Base-by-base conservation (phyloP, 2,113 vertebrate species). In the Craseonycteris thonglongyai region DNA sequence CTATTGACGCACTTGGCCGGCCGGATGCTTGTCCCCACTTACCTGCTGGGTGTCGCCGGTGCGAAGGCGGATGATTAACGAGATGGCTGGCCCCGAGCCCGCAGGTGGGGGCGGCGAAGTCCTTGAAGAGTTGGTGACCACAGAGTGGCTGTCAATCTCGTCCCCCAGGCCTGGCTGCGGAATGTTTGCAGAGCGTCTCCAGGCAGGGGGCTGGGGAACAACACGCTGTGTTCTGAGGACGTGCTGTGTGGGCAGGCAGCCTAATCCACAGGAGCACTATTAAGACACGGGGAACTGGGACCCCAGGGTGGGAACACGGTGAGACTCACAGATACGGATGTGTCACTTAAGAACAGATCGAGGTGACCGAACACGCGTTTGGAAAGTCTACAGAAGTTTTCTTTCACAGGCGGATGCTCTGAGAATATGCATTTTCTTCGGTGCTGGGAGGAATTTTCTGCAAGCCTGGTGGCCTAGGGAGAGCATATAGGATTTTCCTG, bases 1-100 rank as follows among this genome's bases (percentile, higher is more conserved):
- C 35, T 81, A 94, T 90, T 79, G 56, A 76, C 40, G n/a, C 93
- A 91, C 86, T 97, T 94, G 95, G 85, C 87, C 91, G 19, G 0
- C 74, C 94, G 45, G 65, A 79, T 51, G 94, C 82, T 49, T 93
- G 61, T 78, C 80, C 89, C 72, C 47, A 4, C 5, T 35, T 76
- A 78, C 95, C 89, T 94, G 94, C 96, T 76, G 97, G 30, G 95
- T 28, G 76, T 58, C 47, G 56, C 81, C 42, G 12, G 45, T 81
- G 93, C 38, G 7, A 79, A 80, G 93, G 81, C 30, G 7, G n/a
- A 69, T 79, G 94, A 93, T 92, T 91, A 92, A 66, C 82, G 42
- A 72, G 69, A 72, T 75, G 63, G 76, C 30, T 83, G 66, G 65
- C 4, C 15, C 15, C 16, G 79, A 38, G 78, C 40, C 79, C 15